Percentiles rank a stretch among this genome's conserved stretches.
Evolutionary conservation across 2,113 vertebrate species (phyloP).

Genomic region (Sphaerodactylus townsendi): DNA sequence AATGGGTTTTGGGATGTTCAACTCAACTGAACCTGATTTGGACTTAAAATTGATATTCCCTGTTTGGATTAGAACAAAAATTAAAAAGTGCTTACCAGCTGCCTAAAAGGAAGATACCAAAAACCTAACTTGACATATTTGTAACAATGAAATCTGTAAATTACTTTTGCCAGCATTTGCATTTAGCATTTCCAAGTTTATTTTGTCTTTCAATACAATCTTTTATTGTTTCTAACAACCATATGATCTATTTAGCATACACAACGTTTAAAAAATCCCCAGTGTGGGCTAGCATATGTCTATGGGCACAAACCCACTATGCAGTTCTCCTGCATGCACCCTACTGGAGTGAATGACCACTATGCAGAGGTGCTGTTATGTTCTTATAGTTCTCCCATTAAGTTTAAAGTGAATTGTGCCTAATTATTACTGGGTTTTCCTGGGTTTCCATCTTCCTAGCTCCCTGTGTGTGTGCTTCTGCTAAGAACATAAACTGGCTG

Average conservation of each 20-base stretch:
- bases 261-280: slow-evolving; percentile 11
- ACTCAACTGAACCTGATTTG: slow-evolving; percentile 37
- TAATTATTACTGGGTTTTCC: slow-evolving; percentile 18
- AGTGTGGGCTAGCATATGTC: background rate
- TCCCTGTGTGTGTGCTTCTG: background rate
- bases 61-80: slow-evolving; percentile 41
- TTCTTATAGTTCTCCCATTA: background rate
- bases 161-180: slow-evolving; percentile 44
- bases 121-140: slow-evolving; percentile 1
- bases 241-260: slow-evolving; percentile 32
- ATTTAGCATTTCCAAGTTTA: slow-evolving; percentile 4
- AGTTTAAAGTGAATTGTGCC: background rate
- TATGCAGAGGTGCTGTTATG: background rate
- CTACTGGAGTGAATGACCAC: background rate
- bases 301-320: background rate
- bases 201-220: slow-evolving; percentile 58
- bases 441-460: background rate
- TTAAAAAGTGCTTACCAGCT: slow-evolving; percentile 34
- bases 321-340: background rate
- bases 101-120: slow-evolving; percentile 26
- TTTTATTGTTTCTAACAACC: slow-evolving; percentile 42
- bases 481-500: slow-evolving; percentile 1
- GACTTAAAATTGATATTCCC: slow-evolving; percentile 32
- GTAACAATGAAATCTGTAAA: slow-evolving; percentile 14
- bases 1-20: slow-evolving; percentile 21